Conservation (phyloP, 1,140 invertebrate species). For the Medauroidea extradentata region DNA sequence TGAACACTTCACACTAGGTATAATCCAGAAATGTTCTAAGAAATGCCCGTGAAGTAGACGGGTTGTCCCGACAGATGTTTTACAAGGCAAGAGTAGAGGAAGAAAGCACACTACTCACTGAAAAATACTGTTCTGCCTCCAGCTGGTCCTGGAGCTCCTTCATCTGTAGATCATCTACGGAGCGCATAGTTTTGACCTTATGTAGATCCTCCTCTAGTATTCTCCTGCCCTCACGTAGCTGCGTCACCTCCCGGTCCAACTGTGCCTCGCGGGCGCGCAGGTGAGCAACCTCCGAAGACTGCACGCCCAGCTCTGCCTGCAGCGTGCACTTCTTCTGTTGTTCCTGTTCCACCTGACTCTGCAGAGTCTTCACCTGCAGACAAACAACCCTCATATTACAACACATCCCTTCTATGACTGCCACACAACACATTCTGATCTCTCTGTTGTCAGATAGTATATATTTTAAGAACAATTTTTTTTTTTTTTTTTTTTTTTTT, state of each 20-base stretch:
- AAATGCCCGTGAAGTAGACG: no score
- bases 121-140: slow-evolving; percentile 90
- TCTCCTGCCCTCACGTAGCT: slow-evolving; percentile 65
- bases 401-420: no score
- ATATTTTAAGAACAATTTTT: no score
- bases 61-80: no score
- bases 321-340: slow-evolving; percentile 69
- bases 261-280: slow-evolving; percentile 72
- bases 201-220: slow-evolving; percentile 75
- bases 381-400: slow-evolving; percentile 10
- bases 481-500: no score
- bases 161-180: slow-evolving; percentile 73
- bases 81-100: no score
- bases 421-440: no score
- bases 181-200: slow-evolving; percentile 67
- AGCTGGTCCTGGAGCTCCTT: slow-evolving; percentile 91
- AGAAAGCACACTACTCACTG: slow-evolving; percentile 42
- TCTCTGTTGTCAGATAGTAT: no score
- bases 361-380: slow-evolving; percentile 61
- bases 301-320: slow-evolving; percentile 66
- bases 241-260: slow-evolving; percentile 62
- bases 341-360: slow-evolving; percentile 86
- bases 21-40: no score
- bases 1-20: no score
- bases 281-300: slow-evolving; percentile 65